A percentile compares a stretch with the other conserved stretches of the same genome.
Evolutionary conservation across 2,113 vertebrate species (phyloP).

Genomic region (Tragulus kanchil): DNA sequence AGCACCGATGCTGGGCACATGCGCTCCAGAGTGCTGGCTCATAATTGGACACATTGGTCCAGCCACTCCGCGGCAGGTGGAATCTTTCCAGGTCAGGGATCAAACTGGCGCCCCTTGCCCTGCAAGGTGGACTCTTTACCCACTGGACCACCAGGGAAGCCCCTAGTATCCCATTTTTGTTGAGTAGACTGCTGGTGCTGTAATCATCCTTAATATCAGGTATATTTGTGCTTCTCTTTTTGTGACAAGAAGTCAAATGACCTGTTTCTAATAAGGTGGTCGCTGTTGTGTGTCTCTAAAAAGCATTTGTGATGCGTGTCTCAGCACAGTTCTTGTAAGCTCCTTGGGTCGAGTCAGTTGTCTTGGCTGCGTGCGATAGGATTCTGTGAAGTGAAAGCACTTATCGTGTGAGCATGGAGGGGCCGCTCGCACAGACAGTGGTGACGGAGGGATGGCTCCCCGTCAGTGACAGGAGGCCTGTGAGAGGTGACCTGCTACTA

Average conservation of each 20-base stretch:
- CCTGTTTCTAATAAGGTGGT: neutral
- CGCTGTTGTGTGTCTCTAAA: neutral
- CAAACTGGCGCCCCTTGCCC: too few species aligned
- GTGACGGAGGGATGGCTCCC: too few species aligned
- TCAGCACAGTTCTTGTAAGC: neutral
- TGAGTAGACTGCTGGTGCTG: neutral
- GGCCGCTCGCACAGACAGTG: fast-evolving
- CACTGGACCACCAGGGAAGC: too few species aligned
- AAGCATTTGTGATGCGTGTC: neutral
- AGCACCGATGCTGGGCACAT: too few species aligned
- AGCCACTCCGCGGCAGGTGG: too few species aligned
- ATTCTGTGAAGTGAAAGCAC: neutral
- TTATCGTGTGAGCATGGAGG: neutral
- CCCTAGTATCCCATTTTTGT: neutral
- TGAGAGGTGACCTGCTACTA: neutral
- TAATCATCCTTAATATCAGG: neutral
- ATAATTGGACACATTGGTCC: too few species aligned
- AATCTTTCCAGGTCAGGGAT: too few species aligned
- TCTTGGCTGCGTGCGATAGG: neutral
- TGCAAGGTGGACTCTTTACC: too few species aligned
- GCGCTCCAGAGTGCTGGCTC: too few species aligned
- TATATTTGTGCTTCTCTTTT: neutral
- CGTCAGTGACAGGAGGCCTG: neutral
- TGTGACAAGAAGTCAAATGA: neutral
- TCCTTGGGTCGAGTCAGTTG: neutral